phyloP scores from a whole-genome alignment of 2,888 invertebrate species.

The Drosophila borealis region DNA sequence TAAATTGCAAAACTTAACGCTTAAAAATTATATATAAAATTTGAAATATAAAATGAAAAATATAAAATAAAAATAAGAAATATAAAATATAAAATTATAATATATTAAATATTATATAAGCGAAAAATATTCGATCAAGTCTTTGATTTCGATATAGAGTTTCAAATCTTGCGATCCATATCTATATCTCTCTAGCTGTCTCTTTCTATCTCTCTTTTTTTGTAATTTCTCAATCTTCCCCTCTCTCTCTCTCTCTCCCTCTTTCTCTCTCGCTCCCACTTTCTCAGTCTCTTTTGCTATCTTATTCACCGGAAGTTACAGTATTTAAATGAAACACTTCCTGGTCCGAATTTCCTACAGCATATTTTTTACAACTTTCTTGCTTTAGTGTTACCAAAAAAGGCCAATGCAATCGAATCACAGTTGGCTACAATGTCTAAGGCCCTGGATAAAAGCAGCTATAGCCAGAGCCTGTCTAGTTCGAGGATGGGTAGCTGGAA shows the following conservation, averaged over 20 bases:
- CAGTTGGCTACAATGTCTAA: conserved; percentile 63
- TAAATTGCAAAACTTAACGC: no score
- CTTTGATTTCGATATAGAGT: no score
- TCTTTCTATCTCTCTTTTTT: background rate
- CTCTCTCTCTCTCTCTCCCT: background rate
- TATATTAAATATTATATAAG: no score
- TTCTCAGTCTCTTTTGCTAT: background rate
- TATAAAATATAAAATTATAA: no score
- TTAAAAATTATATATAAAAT: no score
- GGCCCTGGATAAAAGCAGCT: conserved; percentile 47
- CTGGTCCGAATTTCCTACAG: conserved; percentile 17
- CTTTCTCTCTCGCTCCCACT: background rate
- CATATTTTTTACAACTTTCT: conserved; percentile 20
- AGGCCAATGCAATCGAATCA: conserved; percentile 44
- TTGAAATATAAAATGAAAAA: no score
- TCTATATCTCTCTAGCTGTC: background rate
- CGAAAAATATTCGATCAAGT: no score
- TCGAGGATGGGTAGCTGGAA: conserved; percentile 30
- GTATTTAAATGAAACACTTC: conserved; percentile 43
- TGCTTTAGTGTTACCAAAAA: conserved; percentile 9
- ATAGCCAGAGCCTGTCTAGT: conserved; percentile 4
- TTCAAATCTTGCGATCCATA: no score
- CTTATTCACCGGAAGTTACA: conserved; percentile 14
- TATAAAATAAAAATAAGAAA: no score
- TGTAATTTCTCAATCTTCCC: background rate